Conservation (phyloP, 2,888 invertebrate genomes). For the Halictus quadricinctus region DNA sequence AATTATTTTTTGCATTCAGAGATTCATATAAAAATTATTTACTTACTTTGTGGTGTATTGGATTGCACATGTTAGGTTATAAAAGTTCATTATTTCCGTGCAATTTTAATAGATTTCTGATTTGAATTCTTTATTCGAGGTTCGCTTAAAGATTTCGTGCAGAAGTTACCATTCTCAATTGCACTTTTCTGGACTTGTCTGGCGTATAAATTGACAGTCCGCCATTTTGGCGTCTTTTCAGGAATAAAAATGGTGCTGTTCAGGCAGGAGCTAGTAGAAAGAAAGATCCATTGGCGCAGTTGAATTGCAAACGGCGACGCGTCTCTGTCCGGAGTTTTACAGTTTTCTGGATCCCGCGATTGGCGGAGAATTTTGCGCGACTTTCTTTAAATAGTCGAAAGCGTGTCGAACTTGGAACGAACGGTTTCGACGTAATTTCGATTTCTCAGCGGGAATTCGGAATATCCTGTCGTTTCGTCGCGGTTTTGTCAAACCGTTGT, state of each 20-base stretch:
- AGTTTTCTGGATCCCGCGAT: constrained; percentile 11
- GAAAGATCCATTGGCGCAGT: not conserved
- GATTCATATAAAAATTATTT: too few relatives aligned
- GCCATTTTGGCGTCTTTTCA: not conserved
- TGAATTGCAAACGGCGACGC: not conserved
- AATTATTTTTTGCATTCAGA: too few relatives aligned
- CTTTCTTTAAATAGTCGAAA: constrained; percentile 69
- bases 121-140: too few relatives aligned
- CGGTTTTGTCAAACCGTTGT: constrained; percentile 24
- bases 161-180: too few relatives aligned
- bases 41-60: too few relatives aligned
- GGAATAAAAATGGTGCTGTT: not conserved
- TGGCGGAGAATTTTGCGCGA: constrained; percentile 52
- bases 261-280: not conserved
- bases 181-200: too few relatives aligned
- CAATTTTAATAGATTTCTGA: too few relatives aligned
- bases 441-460: constrained; percentile 69
- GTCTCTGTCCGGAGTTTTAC: not conserved
- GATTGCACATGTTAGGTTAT: too few relatives aligned
- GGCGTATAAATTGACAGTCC: too few relatives aligned
- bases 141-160: too few relatives aligned
- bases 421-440: constrained; percentile 64
- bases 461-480: constrained; percentile 59
- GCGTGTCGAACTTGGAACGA: constrained; percentile 68
- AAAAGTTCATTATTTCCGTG: too few relatives aligned